A percentile compares a stretch with the other conserved stretches of the same genome.
Evolutionary conservation across 2,888 invertebrate genomes (phyloP).

Genomic region (Dione juno): DNA sequence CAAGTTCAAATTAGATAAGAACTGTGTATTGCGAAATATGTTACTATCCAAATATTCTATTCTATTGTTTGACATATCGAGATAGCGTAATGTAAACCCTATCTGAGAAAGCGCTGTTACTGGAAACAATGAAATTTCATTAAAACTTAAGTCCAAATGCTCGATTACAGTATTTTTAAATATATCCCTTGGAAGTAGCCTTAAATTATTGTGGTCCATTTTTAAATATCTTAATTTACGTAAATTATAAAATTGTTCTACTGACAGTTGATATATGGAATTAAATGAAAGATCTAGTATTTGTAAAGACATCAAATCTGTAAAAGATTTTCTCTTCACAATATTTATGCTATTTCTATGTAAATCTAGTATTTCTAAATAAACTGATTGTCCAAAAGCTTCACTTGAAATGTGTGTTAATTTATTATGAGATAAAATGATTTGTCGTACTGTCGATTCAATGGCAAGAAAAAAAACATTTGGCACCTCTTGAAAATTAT

Average conservation of each 20-base stretch:
- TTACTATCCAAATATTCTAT: constrained; percentile 94
- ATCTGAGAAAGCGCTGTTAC: constrained; percentile 90
- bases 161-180: constrained; percentile 92
- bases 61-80: constrained; percentile 90
- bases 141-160: constrained; percentile 90
- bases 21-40: constrained; percentile 92
- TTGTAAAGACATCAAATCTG: constrained; percentile 89
- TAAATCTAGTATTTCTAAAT: constrained; percentile 89
- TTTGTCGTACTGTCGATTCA: constrained; percentile 85
- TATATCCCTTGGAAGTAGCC: constrained; percentile 89
- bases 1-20: constrained; percentile 89
- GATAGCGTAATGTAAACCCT: constrained; percentile 89
- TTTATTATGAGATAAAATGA: constrained; percentile 89
- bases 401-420: constrained; percentile 88
- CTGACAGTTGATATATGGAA: constrained; percentile 88
- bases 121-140: constrained; percentile 91
- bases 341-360: constrained; percentile 89
- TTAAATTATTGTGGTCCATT: constrained; percentile 88
- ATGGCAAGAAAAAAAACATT: constrained; percentile 86
- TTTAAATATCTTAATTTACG: constrained; percentile 89
- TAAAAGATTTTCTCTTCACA: constrained; percentile 90
- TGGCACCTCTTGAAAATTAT: constrained; percentile 86
- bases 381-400: constrained; percentile 88
- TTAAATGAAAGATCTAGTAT: constrained; percentile 91
- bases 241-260: constrained; percentile 91